Conservation (phyloP, 2,888 invertebrate species). For the Elysia crispata region DNA sequence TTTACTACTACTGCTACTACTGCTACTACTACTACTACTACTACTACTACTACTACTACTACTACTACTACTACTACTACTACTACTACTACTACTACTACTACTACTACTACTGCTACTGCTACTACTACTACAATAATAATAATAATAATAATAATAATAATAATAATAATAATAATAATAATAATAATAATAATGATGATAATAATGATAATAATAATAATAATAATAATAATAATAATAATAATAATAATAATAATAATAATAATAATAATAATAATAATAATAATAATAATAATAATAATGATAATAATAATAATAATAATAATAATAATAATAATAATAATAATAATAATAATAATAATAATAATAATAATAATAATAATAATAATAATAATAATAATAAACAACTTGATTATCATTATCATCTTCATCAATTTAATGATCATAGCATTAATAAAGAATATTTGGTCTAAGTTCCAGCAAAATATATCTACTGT, state of each 20-base stretch:
- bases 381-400: neutral
- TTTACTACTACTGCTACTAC: too few relatives aligned
- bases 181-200: constrained; percentile 17
- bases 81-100: constrained; percentile 3
- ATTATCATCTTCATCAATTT: neutral
- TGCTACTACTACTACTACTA: constrained; percentile 15
- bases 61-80: constrained; percentile 12
- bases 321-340: neutral
- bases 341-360: constrained; percentile 3
- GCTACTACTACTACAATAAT: neutral
- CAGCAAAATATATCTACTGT: too few relatives aligned
- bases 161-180: neutral
- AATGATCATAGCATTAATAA: neutral
- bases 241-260: neutral
- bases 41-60: constrained; percentile 12
- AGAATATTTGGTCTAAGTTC: too few relatives aligned
- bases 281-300: neutral
- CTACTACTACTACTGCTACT: constrained; percentile 1
- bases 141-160: neutral
- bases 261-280: neutral
- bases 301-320: constrained; percentile 4
- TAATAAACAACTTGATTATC: neutral
- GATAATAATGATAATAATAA: neutral
- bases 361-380: constrained; percentile 6
- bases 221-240: neutral